Base-by-base conservation (phyloP, 2,888 invertebrate genomes). In the Fragum whitleyi region DNA sequence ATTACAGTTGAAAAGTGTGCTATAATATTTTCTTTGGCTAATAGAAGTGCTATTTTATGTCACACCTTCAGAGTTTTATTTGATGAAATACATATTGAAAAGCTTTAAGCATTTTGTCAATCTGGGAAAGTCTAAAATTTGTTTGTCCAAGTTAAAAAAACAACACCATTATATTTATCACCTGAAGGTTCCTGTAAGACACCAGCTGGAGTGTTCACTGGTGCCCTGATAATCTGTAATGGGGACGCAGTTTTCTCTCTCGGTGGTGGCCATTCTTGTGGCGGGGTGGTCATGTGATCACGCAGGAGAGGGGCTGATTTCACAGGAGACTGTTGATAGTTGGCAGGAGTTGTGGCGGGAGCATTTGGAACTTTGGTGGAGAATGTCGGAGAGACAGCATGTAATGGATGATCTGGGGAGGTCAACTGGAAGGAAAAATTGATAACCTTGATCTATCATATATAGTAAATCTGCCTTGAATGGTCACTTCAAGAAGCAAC, bases 321-420 rank as follows among this genome's bases (percentile, higher is more conserved):
- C 26, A 82, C 70, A 1, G 87, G 88, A 0, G 88, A 87, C 51
- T 71, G 70, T 39, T 72, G 79, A 59, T 82, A 80, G 9, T 87
- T 86, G 26, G 88, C 88, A 19, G 89, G 89, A 9, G 90, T 90
- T 21, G 88, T 86, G 16, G 87, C 88, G 0, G 90, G 90, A 11
- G 91, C 86, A 36, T 87, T 82, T 21, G 90, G 90, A 3, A 90
- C 88, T 21, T 88, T 74, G 7, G 90, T 88, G 53, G 89, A 89
- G 53, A 86, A 85, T 11, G 88, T 81, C 21, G 90, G 90, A 7
- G 90, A 86, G 23, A 85, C 83, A 9, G 82, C 83, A 76, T 87
- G 84, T 11, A 87, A 53, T 7, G 78, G 73, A 9, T 70, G 59
- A 23, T 77, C 77, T 51, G 68, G 62, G 2, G 70, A 70, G 3